A percentile compares a stretch with the other conserved stretches of the same genome.
phyloP scores from a whole-genome alignment of 2,113 vertebrate genomes.

The Spheniscus mendiculus region DNA sequence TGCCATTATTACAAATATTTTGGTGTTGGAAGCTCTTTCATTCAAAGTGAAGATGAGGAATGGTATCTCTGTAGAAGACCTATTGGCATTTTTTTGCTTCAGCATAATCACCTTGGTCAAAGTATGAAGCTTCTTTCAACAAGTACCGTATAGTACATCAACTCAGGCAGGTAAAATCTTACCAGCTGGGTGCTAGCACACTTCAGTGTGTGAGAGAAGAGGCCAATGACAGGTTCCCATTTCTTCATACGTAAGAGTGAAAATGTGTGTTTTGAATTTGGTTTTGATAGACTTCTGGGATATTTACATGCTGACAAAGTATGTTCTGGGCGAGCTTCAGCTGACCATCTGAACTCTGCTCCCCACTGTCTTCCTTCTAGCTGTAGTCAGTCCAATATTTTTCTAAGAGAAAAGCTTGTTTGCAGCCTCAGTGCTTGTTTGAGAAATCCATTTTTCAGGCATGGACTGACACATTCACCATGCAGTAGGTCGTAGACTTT shows the following conservation, averaged over 20 bases:
- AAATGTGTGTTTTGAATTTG: not conserved
- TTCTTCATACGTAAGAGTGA: not conserved
- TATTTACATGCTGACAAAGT: not conserved
- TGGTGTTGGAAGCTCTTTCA: not conserved
- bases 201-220: not conserved
- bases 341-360: not conserved
- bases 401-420: not conserved
- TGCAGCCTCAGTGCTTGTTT: not conserved
- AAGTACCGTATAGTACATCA: not conserved
- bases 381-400: not conserved
- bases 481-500: not conserved
- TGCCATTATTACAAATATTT: accelerated
- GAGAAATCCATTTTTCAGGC: not conserved
- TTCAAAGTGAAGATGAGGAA: not conserved
- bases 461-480: not conserved
- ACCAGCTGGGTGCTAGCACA: not conserved
- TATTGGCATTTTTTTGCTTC: not conserved
- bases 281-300: not conserved
- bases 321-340: not conserved
- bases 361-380: not conserved
- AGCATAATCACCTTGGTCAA: not conserved
- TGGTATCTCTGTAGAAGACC: not conserved
- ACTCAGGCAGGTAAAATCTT: not conserved
- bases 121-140: not conserved
- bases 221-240: accelerated